phyloP scores from a whole-genome alignment of 2,113 vertebrate genomes.

The Calyptommatus sinebrachiatus region DNA sequence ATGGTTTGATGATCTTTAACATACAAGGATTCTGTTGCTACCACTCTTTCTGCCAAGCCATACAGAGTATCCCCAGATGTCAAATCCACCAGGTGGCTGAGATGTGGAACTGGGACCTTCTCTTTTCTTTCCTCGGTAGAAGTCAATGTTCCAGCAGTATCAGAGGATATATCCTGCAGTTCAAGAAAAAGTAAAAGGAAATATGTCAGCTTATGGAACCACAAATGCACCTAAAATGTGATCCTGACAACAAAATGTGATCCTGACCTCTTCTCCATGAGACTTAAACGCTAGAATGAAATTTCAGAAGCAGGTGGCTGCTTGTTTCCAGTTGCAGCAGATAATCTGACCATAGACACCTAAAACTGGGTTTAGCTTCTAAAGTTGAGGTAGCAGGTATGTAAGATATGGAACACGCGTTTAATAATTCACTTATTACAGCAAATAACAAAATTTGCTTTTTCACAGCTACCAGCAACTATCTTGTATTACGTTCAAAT shows the following conservation, averaged over 20 bases:
- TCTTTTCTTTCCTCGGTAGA: conserved; percentile 90
- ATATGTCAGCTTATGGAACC: not conserved
- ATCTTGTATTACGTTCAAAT: not conserved
- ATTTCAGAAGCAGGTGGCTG: not conserved
- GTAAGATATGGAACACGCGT: not conserved
- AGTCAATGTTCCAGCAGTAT: conserved; percentile 76
- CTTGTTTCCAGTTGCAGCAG: not conserved
- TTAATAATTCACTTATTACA: not conserved
- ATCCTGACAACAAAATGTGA: too few species aligned
- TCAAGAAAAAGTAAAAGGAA: not conserved
- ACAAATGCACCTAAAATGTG: not conserved
- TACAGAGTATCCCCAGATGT: conserved; percentile 83
- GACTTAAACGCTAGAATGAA: not conserved
- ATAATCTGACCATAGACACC: not conserved
- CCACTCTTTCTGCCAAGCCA: conserved; percentile 91
- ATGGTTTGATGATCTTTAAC: conserved; percentile 58
- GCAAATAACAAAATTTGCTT: not conserved
- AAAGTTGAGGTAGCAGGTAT: not conserved
- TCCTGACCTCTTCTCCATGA: not conserved
- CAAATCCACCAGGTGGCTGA: conserved; percentile 91
- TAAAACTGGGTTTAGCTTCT: not conserved
- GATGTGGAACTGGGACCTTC: conserved; percentile 94
- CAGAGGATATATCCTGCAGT: conserved; percentile 82
- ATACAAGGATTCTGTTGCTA: conserved; percentile 97
- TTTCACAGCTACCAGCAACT: not conserved